Base-by-base conservation (phyloP, 2,797 vertebrate species). In the Sebastes diploproa region DNA sequence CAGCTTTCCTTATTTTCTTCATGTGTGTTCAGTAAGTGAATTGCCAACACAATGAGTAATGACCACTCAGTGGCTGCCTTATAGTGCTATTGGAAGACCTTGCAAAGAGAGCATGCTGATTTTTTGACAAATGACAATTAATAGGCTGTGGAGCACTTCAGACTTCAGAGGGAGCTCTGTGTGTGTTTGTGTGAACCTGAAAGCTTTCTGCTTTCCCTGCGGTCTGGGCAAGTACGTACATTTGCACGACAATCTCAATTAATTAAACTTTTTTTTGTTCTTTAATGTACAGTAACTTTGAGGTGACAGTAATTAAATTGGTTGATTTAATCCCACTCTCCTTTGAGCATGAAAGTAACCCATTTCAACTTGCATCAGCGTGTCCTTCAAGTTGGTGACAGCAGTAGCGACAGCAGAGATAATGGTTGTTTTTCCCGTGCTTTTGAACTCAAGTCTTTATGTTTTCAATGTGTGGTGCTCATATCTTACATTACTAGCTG, bases 1-100 rank as follows among this genome's bases (percentile, higher is more conserved):
- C 42, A 59, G 25, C 34, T 64, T n/a, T 42, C 6, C 50, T 67
- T 32, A 32, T 75, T 81, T 80, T 38, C 78, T 29, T 69, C 18
- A 62, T 54, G 50, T 67, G 71, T 16, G 62, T 79, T 81, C 62
- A 66, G 65, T 25, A 61, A 83, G 14, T 77, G 72, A 62, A 72
- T 75, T 70, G 42, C 59, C 55, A 69, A n/a, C 61, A 50, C 36
- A 23, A 20, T 81, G 78, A 80, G 20, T 86, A 83, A 82, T 82
- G 83, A 54, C 71, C 70, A 10, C 68, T 77, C 27, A 60, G 14
- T 18, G 12, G 16, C 36, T 65, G 72, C 27, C 20, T 25, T 23
- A 13, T 38, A 38, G 72, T 16, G 27, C 38, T 76, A 23, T 72
- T 50, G 27, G 1, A 72, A 38, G 58, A 72, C 50, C 23, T 42